Evolutionary conservation across 1,140 invertebrate species (phyloP).

Genomic region (Trichonephila clavipes): DNA sequence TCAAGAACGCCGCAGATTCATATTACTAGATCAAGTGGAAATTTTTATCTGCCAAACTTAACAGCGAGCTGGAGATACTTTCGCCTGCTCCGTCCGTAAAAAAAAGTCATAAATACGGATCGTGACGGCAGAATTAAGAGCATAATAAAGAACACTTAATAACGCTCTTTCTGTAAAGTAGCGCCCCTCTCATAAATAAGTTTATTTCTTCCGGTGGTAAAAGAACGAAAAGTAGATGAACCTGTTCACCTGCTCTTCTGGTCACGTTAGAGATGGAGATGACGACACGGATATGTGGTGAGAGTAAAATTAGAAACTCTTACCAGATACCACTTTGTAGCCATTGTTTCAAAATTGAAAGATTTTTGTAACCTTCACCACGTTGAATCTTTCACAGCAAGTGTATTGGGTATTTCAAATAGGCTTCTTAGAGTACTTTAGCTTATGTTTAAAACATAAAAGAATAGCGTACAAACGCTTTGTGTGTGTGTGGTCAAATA

Average conservation of each 20-base stretch:
- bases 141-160: slow-evolving; percentile 62
- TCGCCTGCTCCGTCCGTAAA: neutral
- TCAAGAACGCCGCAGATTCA: neutral
- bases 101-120: slow-evolving; percentile 22
- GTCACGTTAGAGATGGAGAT: neutral
- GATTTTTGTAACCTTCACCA: no score
- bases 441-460: no score
- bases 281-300: neutral
- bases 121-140: slow-evolving; percentile 53
- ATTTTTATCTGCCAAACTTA: slow-evolving; percentile 17
- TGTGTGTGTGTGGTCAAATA: no score
- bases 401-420: no score
- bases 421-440: no score
- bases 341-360: no score
- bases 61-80: neutral
- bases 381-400: no score
- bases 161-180: slow-evolving; percentile 15
- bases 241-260: slow-evolving; percentile 38
- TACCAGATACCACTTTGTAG: neutral
- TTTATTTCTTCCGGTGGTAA: slow-evolving; percentile 45
- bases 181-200: slow-evolving; percentile 35
- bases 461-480: no score
- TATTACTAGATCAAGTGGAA: neutral
- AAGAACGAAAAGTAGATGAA: neutral
- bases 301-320: neutral